These are phyloP conservation scores for Galerucella nymphaeae DNA, from an alignment of 2,888 invertebrate genomes.

Conservation along the genomic window DNA sequence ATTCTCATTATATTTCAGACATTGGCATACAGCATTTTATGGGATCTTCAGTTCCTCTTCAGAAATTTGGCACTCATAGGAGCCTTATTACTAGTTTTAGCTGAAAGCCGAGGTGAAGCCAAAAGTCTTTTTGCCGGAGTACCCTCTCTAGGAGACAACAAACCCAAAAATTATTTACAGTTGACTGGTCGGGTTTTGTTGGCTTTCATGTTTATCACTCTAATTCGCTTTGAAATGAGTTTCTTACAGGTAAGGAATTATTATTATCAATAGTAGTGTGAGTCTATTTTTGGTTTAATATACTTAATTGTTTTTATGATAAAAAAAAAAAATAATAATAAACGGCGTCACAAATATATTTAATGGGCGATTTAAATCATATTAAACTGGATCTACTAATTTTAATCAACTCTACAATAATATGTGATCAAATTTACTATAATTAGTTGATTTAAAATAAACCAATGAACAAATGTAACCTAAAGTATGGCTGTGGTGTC, in stretches of 20 bases:
- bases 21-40: conserved; percentile 95
- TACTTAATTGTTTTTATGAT: too few species aligned
- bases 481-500: too few species aligned
- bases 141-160: conserved; percentile 91
- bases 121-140: conserved; percentile 97
- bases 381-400: too few species aligned
- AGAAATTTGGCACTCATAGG: conserved; percentile 97
- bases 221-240: conserved; percentile 92
- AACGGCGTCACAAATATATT: too few species aligned
- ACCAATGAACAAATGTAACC: too few species aligned
- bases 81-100: conserved; percentile 93
- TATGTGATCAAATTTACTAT: too few species aligned
- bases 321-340: too few species aligned
- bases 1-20: conserved; percentile 72
- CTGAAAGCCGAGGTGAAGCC: conserved; percentile 95
- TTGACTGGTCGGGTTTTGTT: conserved; percentile 94
- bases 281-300: too few species aligned
- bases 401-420: too few species aligned
- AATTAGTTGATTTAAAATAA: too few species aligned
- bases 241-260: conserved; percentile 77
- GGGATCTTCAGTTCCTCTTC: conserved; percentile 97
- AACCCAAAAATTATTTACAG: conserved; percentile 96
- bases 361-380: too few species aligned
- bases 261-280: too few species aligned
- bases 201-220: conserved; percentile 98